These are phyloP conservation scores for Macrophya annulata DNA, from an alignment of 2,888 invertebrate species.

Conservation along the genomic window DNA sequence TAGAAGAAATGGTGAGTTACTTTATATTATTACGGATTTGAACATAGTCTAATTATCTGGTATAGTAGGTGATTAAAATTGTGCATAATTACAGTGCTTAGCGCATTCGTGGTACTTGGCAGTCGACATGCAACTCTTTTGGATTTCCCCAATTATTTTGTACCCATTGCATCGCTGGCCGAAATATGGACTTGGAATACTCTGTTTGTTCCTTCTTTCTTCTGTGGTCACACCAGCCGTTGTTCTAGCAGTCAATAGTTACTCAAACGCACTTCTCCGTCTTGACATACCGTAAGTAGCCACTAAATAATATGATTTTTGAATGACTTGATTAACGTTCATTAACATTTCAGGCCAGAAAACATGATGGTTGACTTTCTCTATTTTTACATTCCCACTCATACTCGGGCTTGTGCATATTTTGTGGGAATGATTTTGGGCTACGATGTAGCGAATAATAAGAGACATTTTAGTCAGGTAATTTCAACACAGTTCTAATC, in stretches of 20 bases:
- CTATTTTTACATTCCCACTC: conserved; percentile 38
- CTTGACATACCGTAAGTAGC: not conserved
- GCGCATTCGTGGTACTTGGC: conserved; percentile 81
- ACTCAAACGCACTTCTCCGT: conserved; percentile 20
- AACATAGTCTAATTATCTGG: conserved; percentile 34
- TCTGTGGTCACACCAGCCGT: conserved; percentile 73
- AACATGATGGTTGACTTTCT: not conserved
- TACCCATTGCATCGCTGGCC: conserved; percentile 46
- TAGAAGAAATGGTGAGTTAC: conserved; percentile 72
- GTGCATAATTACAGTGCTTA: conserved; percentile 77
- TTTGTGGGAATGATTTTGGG: conserved; percentile 50
- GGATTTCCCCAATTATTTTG: conserved; percentile 54
- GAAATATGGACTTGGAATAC: conserved; percentile 42
- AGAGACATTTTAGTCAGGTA: conserved; percentile 43
- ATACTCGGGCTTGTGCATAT: conserved; percentile 46
- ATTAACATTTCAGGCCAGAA: not conserved
- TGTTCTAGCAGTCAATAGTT: conserved; percentile 71
- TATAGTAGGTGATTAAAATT: not conserved
- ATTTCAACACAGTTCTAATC: not conserved
- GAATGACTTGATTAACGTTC: not conserved
- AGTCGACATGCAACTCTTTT: conserved; percentile 56
- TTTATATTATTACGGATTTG: conserved; percentile 35
- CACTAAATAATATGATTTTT: not conserved
- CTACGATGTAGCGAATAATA: conserved; percentile 10
- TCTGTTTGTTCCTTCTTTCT: conserved; percentile 61